Percentiles rank a stretch among this genome's conserved stretches.
Conservation (phyloP, 2,888 invertebrate species). For the Drosophila acutilabella region DNA sequence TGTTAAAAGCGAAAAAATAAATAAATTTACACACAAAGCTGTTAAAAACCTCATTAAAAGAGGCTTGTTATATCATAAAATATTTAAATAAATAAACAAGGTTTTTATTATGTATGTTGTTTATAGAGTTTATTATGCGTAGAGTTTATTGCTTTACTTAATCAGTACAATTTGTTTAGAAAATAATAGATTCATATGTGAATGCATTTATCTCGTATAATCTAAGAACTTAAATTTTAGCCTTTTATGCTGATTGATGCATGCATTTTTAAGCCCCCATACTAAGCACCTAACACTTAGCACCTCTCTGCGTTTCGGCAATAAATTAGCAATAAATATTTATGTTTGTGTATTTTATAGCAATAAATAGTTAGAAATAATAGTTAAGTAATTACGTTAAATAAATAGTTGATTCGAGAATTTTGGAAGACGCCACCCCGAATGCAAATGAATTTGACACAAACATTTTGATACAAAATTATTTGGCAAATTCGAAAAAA, state of each 20-base stretch:
- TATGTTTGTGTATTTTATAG: constrained; percentile 24
- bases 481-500: constrained; percentile 71
- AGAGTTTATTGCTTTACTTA: constrained; percentile 81
- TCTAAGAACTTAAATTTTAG: constrained; percentile 46
- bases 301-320: constrained; percentile 65
- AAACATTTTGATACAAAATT: constrained; percentile 84
- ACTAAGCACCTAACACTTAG: constrained; percentile 62
- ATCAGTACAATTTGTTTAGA: constrained; percentile 83
- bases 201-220: constrained; percentile 36
- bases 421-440: constrained; percentile 36
- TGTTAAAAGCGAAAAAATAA: too few relatives aligned
- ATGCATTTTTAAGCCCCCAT: constrained; percentile 27
- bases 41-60: too few relatives aligned
- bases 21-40: too few relatives aligned
- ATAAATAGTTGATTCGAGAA: constrained; percentile 49
- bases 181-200: constrained; percentile 55
- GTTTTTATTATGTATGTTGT: constrained; percentile 40
- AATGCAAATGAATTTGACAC: constrained; percentile 62
- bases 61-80: background rate
- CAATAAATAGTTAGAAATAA: constrained; percentile 59
- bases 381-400: constrained; percentile 57
- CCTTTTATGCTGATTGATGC: constrained; percentile 38
- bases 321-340: constrained; percentile 46
- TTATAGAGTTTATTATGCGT: constrained; percentile 67
- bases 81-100: background rate